Evolutionary conservation across 2,888 invertebrate species (phyloP).

Genomic region (Girardia tigrina): DNA sequence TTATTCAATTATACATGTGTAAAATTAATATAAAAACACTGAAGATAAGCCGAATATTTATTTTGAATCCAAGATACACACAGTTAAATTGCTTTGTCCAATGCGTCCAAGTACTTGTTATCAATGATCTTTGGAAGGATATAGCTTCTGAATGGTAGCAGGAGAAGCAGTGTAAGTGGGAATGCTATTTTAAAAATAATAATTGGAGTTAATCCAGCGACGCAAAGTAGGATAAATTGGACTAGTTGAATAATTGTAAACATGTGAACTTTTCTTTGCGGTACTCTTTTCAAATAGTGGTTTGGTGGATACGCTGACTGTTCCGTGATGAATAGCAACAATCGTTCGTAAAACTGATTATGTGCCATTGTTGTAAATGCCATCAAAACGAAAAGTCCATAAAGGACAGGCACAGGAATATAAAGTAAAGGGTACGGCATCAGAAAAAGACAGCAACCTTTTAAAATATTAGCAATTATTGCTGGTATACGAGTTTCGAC

Average conservation of each 20-base stretch:
- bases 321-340: slow-evolving; percentile 54
- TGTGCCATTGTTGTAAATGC: slow-evolving; percentile 55
- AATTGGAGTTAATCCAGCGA: slow-evolving; percentile 51
- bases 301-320: slow-evolving; percentile 54
- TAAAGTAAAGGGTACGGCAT: slow-evolving; percentile 54
- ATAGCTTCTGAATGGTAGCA: slow-evolving; percentile 50
- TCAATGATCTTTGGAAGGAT: slow-evolving; percentile 53
- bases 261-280: slow-evolving; percentile 52
- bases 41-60: too few species aligned
- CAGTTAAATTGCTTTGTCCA: slow-evolving; percentile 47
- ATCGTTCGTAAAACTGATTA: slow-evolving; percentile 56
- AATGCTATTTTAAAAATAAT: slow-evolving; percentile 42
- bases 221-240: slow-evolving; percentile 50
- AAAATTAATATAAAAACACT: too few species aligned
- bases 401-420: slow-evolving; percentile 55
- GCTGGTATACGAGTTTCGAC: slow-evolving; percentile 55
- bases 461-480: slow-evolving; percentile 54
- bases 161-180: slow-evolving; percentile 43
- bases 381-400: slow-evolving; percentile 56
- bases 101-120: slow-evolving; percentile 53
- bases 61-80: too few species aligned
- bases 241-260: slow-evolving; percentile 52
- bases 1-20: too few species aligned
- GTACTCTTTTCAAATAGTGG: slow-evolving; percentile 53
- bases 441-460: slow-evolving; percentile 54